Conservation (phyloP, 2,797 vertebrate species). For the Carapus acus region DNA sequence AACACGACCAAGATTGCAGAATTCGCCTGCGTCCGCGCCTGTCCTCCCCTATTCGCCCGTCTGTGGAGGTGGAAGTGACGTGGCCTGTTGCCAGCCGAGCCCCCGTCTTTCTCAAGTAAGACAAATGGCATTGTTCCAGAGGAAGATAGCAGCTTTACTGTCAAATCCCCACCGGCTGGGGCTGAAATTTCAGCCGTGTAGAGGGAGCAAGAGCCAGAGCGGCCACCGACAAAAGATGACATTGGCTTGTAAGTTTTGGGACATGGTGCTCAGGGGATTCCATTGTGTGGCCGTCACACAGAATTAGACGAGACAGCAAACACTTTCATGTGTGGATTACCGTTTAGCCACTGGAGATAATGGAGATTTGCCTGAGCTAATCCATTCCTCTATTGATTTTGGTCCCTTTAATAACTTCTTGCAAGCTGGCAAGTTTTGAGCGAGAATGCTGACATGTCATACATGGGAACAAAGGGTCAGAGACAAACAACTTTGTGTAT, state of each 20-base stretch:
- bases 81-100: constrained; percentile 46
- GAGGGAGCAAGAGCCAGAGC: constrained; percentile 64
- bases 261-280: constrained; percentile 67
- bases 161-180: constrained; percentile 66
- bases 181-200: constrained; percentile 71
- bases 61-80: constrained; percentile 32
- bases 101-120: constrained; percentile 59
- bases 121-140: constrained; percentile 58
- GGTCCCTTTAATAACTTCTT: constrained; percentile 72
- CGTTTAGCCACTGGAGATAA: constrained; percentile 77
- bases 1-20: constrained; percentile 5
- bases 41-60: not conserved
- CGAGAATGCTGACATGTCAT: constrained; percentile 75
- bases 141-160: constrained; percentile 66
- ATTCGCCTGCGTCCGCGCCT: not conserved
- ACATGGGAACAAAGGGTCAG: constrained; percentile 50
- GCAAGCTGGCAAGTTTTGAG: constrained; percentile 72
- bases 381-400: constrained; percentile 70
- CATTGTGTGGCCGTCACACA: constrained; percentile 81
- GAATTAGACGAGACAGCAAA: constrained; percentile 77
- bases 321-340: constrained; percentile 85
- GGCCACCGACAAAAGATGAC: constrained; percentile 76
- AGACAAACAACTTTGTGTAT: constrained; percentile 50
- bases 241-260: constrained; percentile 74
- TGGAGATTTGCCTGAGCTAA: constrained; percentile 75